Evolutionary conservation across 2,797 vertebrate species (phyloP).

Genomic region (Geranospiza caerulescens): DNA sequence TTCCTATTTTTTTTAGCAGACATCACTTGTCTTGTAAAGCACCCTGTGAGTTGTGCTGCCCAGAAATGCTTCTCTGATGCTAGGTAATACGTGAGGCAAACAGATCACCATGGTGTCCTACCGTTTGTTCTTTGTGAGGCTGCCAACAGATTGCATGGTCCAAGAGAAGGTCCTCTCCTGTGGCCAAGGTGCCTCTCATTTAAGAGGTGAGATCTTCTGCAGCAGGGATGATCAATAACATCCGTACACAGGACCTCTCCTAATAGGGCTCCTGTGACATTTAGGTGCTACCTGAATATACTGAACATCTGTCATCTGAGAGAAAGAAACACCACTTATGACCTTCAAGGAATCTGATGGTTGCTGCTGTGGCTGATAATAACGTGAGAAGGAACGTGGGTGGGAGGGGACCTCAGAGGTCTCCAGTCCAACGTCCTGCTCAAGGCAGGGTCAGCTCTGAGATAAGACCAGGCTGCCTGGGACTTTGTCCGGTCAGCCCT

Average conservation of each 20-base stretch:
- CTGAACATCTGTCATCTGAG: background rate
- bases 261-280: background rate
- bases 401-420: fast-evolving
- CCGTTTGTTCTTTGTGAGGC: background rate
- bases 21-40: background rate
- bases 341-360: background rate
- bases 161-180: background rate
- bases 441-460: background rate
- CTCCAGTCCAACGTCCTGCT: background rate
- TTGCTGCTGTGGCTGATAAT: background rate
- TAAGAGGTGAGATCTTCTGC: background rate
- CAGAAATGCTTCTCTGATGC: background rate
- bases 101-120: background rate
- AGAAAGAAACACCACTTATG: background rate
- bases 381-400: background rate
- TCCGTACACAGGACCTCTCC: background rate
- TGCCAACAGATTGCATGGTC: background rate
- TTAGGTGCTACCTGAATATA: background rate
- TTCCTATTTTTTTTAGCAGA: background rate
- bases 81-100: background rate
- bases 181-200: background rate
- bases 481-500: background rate
- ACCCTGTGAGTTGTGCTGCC: background rate
- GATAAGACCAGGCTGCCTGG: background rate
- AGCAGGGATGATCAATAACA: background rate